A percentile compares a stretch with the other conserved stretches of the same genome.
phyloP scores from a whole-genome alignment of 2,797 vertebrate genomes.

The Sphenodon punctatus region DNA sequence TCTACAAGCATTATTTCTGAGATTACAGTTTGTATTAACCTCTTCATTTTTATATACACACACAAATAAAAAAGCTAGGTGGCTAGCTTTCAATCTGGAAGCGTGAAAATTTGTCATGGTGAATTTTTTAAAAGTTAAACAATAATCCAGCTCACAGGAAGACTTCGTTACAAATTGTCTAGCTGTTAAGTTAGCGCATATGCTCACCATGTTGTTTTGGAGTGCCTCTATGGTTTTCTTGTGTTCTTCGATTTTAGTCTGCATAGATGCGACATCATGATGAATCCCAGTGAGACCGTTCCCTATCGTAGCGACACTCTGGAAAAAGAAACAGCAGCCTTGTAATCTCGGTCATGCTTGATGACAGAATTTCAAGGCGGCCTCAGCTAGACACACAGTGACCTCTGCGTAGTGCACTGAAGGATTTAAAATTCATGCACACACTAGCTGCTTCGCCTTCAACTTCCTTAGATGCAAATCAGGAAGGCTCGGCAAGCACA shows the following conservation, averaged over 20 bases:
- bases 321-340: conserved; percentile 41
- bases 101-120: too few species aligned
- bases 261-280: conserved; percentile 90
- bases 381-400: not conserved
- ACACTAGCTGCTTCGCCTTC: not conserved
- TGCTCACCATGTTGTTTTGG: conserved; percentile 77
- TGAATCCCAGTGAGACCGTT: conserved; percentile 94
- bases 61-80: too few species aligned
- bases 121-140: too few species aligned
- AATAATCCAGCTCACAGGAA: not conserved
- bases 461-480: not conserved
- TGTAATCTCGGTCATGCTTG: not conserved
- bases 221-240: conserved; percentile 80
- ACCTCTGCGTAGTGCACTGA: rapidly evolving
- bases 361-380: not conserved
- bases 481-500: not conserved
- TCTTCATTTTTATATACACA: too few species aligned
- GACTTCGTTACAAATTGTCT: not conserved
- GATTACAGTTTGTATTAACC: too few species aligned
- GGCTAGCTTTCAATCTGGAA: too few species aligned
- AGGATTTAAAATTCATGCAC: not conserved
- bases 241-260: conserved; percentile 85
- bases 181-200: not conserved
- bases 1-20: too few species aligned
- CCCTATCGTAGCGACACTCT: conserved; percentile 96